Evolutionary conservation across 2,888 invertebrate species (phyloP), one percentile per base, ranked within the genome.

Genomic region (Volucella inanis): DNA sequence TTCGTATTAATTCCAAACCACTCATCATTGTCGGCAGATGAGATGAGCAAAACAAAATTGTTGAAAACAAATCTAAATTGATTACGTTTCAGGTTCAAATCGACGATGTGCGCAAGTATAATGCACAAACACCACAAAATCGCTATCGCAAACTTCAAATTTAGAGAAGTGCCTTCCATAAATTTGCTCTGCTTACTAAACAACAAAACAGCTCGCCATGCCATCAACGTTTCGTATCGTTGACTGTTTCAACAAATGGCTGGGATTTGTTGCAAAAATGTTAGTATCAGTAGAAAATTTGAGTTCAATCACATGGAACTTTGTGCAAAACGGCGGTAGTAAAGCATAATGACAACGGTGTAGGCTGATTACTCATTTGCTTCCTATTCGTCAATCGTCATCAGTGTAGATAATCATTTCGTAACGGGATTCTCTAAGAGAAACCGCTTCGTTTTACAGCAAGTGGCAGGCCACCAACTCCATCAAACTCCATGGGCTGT

Each of bases 381-480:
- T 67, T 39, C 31, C 52, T 61, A 47, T 43, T 31, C 31, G 31
- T 31, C 31, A 10, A 31, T 10, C 49, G n/a, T 59, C 31, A 39
- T 18, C 3, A 47, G 2, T 38, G 31, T 12, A 14, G 49, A 43
- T 54, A 64, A 64, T 57, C 74, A 57, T 67, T 41, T 64, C 50
- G 47, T 84, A 84, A 84, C 84, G 84, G 84, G 52, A 78, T 54
- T 39, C 39, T 49, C 31, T 61, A 80, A 65, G 64, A 75, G 68
- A 80, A 80, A 80, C 84, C 80, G 84, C 80, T 84, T 80, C 11
- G 31, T 76, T 80, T 75, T 70, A 84, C 80, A 80, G 84, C 75
- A 80, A 80, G 49, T 83, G 47, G 54, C 14, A 55, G 39, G 15
- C 45, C 55, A 31, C 31, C 15, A 52, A 54, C 71, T 59, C 47